Evolutionary conservation across 2,888 invertebrate genomes (phyloP).

Genomic region (Andrena marginata): DNA sequence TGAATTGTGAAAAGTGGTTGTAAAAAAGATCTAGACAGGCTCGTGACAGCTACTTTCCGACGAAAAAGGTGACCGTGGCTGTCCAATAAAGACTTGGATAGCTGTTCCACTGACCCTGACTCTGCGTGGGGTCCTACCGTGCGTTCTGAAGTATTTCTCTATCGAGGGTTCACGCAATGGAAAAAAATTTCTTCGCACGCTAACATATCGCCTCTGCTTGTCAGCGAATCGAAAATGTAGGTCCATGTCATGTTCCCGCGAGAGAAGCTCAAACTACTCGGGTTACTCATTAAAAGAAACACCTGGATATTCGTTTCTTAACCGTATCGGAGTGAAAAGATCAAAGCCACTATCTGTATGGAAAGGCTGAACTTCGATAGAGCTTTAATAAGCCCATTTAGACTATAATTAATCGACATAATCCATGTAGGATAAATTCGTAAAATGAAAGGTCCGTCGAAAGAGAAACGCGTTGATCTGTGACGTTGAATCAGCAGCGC

Average conservation of each 20-base stretch:
- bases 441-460: too few species aligned
- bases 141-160: constrained; percentile 70
- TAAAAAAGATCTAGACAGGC: constrained; percentile 55
- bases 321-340: too few species aligned
- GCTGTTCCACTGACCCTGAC: constrained; percentile 79
- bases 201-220: constrained; percentile 72
- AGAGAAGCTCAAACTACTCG: background rate
- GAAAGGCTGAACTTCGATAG: too few species aligned
- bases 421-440: too few species aligned
- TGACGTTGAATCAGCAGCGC: constrained; percentile 20
- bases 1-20: constrained; percentile 53
- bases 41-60: constrained; percentile 69
- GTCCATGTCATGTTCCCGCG: background rate
- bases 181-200: constrained; percentile 68
- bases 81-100: constrained; percentile 76
- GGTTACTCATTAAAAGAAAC: background rate
- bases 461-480: constrained; percentile 7
- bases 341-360: too few species aligned
- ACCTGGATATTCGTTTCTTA: background rate
- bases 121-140: constrained; percentile 80
- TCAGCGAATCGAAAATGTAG: constrained; percentile 9
- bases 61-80: constrained; percentile 75
- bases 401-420: too few species aligned
- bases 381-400: too few species aligned
- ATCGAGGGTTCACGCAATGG: constrained; percentile 68